Conservation (phyloP, 2,888 invertebrate species). For the Gonocerus acuteangulatus region DNA sequence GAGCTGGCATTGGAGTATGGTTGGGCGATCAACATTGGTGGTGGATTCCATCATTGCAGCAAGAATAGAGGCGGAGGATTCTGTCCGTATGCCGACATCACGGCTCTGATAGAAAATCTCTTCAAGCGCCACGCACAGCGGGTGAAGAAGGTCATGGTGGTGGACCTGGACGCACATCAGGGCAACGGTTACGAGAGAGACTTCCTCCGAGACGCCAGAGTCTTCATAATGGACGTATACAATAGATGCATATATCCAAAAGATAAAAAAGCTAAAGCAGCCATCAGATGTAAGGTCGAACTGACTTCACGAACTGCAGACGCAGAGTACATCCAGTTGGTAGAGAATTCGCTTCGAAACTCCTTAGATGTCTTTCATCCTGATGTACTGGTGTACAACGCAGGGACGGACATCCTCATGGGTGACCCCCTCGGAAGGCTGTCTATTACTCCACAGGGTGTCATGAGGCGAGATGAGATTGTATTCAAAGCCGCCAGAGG, state of each 20-base stretch:
- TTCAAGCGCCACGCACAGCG: constrained; percentile 48
- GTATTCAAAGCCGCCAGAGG: constrained; percentile 64
- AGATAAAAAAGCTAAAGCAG: constrained; percentile 63
- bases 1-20: constrained; percentile 72
- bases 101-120: constrained; percentile 63
- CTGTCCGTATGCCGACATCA: constrained; percentile 85
- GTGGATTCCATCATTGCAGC: constrained; percentile 86
- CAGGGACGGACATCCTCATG: constrained; percentile 78
- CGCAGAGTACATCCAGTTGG: constrained; percentile 58
- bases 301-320: constrained; percentile 56
- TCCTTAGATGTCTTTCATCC: constrained; percentile 65
- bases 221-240: constrained; percentile 82
- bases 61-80: constrained; percentile 71
- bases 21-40: constrained; percentile 86
- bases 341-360: constrained; percentile 58
- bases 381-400: constrained; percentile 80
- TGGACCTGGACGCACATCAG: constrained; percentile 85
- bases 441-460: constrained; percentile 68
- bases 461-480: constrained; percentile 72
- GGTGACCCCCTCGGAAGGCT: constrained; percentile 71
- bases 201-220: constrained; percentile 56
- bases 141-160: constrained; percentile 69
- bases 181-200: constrained; percentile 84
- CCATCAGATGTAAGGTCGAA: constrained; percentile 63
- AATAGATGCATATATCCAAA: constrained; percentile 73